Percentiles rank a stretch among this genome's conserved stretches.
These are phyloP conservation scores for Drosophila putrida DNA, from an alignment of 2,888 invertebrate genomes.

Conservation along the genomic window DNA sequence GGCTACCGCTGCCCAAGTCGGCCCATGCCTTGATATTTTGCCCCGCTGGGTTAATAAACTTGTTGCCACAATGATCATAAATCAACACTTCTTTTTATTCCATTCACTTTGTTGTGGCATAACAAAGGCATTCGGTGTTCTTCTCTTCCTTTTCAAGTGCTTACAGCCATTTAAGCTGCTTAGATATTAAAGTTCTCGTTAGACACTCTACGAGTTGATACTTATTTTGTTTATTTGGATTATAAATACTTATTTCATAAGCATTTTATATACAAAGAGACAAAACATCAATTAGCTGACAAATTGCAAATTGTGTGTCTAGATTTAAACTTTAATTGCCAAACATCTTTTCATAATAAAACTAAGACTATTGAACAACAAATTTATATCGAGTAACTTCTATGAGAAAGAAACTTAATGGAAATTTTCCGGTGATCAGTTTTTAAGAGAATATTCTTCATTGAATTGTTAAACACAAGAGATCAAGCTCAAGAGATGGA, in stretches of 20 bases:
- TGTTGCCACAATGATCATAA: constrained; percentile 58
- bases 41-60: constrained; percentile 70
- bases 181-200: constrained; percentile 4
- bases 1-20: constrained; percentile 24
- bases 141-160: constrained; percentile 23
- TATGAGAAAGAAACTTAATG: too few relatives aligned
- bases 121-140: constrained; percentile 46
- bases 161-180: constrained; percentile 35
- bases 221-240: constrained; percentile 42
- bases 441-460: too few relatives aligned
- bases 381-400: too few relatives aligned
- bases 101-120: constrained; percentile 36
- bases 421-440: too few relatives aligned
- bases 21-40: constrained; percentile 8
- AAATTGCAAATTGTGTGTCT: not conserved
- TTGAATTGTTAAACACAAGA: too few relatives aligned
- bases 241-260: constrained; percentile 12
- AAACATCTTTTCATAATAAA: too few relatives aligned
- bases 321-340: constrained; percentile 1
- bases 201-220: constrained; percentile 2
- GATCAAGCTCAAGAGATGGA: too few relatives aligned
- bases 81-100: constrained; percentile 66
- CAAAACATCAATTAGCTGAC: not conserved
- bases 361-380: too few relatives aligned
- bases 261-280: too few relatives aligned